Evolutionary conservation across 2,797 vertebrate species (phyloP).

Genomic region (Furcifer pardalis): DNA sequence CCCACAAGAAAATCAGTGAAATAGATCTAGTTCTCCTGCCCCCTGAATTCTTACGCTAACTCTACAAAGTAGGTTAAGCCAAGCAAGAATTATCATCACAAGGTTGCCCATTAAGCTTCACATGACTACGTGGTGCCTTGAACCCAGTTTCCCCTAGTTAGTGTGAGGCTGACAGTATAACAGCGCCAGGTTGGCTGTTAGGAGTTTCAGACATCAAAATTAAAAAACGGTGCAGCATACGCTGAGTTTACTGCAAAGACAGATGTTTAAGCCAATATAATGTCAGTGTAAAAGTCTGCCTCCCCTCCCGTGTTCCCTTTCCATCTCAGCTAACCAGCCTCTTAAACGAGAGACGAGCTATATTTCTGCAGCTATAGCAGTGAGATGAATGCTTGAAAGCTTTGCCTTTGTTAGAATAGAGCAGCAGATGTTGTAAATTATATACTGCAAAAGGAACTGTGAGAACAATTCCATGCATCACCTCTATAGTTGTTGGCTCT

Average conservation of each 20-base stretch:
- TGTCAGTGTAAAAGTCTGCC: not conserved
- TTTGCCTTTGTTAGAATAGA: conserved; percentile 57
- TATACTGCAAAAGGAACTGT: conserved; percentile 61
- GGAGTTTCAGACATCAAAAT: too few species aligned
- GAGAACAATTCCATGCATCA: conserved; percentile 65
- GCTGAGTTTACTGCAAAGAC: not conserved
- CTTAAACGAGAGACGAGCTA: conserved; percentile 27
- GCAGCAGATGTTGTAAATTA: conserved; percentile 65
- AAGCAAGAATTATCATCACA: not conserved
- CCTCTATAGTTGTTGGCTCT: conserved; percentile 58
- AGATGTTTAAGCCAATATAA: conserved; percentile 17
- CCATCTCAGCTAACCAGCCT: conserved; percentile 11
- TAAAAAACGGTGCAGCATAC: not conserved
- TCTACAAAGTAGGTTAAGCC: not conserved
- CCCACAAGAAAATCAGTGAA: not conserved
- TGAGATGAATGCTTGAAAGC: conserved; percentile 54
- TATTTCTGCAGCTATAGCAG: conserved; percentile 36
- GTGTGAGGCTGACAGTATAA: too few species aligned
- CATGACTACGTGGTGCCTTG: not conserved
- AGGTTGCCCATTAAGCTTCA: not conserved
- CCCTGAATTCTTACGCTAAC: not conserved
- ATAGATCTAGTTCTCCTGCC: not conserved
- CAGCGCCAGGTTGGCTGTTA: not conserved
- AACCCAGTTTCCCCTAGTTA: not conserved
- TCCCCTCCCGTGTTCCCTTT: conserved; percentile 9